Base-by-base conservation (phyloP, 2,888 invertebrate species). In the Falcaria lacertinaria region DNA sequence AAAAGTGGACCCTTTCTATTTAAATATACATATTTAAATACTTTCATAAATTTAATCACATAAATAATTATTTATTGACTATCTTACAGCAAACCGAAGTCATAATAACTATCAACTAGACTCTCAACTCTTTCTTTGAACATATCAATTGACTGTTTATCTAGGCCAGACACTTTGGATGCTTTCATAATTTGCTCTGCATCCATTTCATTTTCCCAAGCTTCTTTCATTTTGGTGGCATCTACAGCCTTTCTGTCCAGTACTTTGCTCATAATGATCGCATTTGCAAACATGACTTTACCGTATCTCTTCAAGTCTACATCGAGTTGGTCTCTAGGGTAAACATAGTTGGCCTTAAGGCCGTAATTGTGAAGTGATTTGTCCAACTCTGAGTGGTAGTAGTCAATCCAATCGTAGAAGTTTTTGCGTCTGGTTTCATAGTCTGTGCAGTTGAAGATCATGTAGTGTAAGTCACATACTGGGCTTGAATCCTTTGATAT, bases 361-460 rank as follows among this genome's bases (percentile, higher is more conserved):
- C 57, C 61, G 19, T 54, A 61, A 15, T 61, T 45, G 0, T 45
- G 37, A 4, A 74, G 50, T 6, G 50, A 53, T n/a, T 53, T 51
- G 15, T 66, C 63, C 40, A 73, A 48, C 55, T 72, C 53, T 0
- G 44, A 43, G 38, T 64, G 52, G n/a, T 64, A 64, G 19, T 50
- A 42, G 14, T 54, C 50, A 0, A 64, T 42, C 41, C 52, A 60
- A 5, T 64, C 63, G 2, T 63, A 39, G 17, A 50, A 75, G 17
- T 67, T 41, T 13, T 60, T 43, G 0, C 38, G 15, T 17, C 74
- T 61, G 0, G 58, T 58, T 13, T 57, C 54, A n/a, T 77, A 54
- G 34, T 71, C 58, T 0, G 71, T 71, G 36, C 74, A 68, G 45
- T 62, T 71, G 42, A 74, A 71, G 11, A 76, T 45, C 49, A 71